These are phyloP conservation scores for Atrina japonica DNA, from an alignment of 2,888 invertebrate genomes.

Conservation along the genomic window DNA sequence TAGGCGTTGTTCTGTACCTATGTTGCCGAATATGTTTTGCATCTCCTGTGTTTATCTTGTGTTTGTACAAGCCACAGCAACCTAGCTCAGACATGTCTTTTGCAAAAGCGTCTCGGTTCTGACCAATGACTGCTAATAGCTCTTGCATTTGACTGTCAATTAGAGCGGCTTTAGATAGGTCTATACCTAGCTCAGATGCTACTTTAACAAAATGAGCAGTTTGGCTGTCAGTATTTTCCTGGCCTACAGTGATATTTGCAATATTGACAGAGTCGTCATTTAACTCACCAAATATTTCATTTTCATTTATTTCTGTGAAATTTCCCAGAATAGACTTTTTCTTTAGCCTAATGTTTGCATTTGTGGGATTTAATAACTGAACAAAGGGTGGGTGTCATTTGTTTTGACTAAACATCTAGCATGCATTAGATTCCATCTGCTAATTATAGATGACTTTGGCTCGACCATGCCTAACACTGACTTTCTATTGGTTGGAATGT, in stretches of 20 bases:
- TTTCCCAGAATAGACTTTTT: neutral
- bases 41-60: constrained; percentile 6
- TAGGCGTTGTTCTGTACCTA: constrained; percentile 8
- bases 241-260: neutral
- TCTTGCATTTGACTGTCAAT: neutral
- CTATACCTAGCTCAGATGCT: neutral
- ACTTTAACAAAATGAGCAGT: no score
- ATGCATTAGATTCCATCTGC: constrained; percentile 2
- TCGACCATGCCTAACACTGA: neutral
- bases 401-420: neutral
- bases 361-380: constrained; percentile 3
- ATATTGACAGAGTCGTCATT: neutral
- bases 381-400: neutral
- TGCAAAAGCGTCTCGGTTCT: constrained; percentile 4
- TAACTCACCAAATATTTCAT: constrained; percentile 2
- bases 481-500: no score
- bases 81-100: constrained; percentile 5
- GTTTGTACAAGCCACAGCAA: neutral
- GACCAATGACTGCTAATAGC: neutral
- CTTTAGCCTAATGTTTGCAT: neutral
- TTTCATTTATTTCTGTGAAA: neutral
- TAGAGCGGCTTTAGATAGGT: neutral
- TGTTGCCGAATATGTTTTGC: neutral
- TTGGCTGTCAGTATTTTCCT: neutral
- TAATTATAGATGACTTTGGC: neutral